Percentiles rank a stretch among this genome's conserved stretches.
These are phyloP conservation scores for Picus viridis DNA, from an alignment of 2,797 vertebrate species.

Conservation along the genomic window DNA sequence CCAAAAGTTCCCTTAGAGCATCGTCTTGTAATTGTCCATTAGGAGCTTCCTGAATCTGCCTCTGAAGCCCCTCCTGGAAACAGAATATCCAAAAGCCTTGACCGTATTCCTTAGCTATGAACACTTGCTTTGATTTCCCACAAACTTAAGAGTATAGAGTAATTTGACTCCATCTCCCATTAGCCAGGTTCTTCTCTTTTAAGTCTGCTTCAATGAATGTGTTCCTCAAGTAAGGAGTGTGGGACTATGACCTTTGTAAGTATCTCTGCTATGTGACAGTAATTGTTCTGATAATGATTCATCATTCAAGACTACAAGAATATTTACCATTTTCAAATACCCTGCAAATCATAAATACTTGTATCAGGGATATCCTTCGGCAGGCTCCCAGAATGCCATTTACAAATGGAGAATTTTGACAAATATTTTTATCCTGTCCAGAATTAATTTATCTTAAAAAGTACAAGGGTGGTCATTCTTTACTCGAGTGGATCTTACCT, in stretches of 20 bases:
- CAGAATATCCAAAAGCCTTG: background rate
- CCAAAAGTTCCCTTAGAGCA: background rate
- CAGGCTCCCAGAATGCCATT: background rate
- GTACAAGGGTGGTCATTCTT: background rate
- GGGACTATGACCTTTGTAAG: slow-evolving; percentile 15
- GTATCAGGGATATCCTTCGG: background rate
- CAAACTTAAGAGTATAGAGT: background rate
- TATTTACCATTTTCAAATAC: slow-evolving; percentile 13
- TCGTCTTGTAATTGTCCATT: background rate
- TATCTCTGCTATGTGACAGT: slow-evolving; percentile 11
- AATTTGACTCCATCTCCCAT: background rate
- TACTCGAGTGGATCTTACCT: background rate
- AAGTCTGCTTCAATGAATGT: background rate
- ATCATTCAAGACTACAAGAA: slow-evolving; percentile 12
- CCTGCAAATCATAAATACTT: background rate
- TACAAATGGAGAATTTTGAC: background rate
- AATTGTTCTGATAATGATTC: slow-evolving; percentile 45
- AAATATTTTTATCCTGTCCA: background rate
- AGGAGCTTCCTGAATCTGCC: background rate
- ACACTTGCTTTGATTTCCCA: slow-evolving; percentile 23
- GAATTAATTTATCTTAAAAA: background rate
- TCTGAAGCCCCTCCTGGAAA: background rate
- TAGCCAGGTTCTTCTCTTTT: slow-evolving; percentile 14
- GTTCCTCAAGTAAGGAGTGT: slow-evolving; percentile 5
- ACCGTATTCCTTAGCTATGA: background rate